Percentiles rank a stretch among this genome's conserved stretches.
These are phyloP conservation scores for Seira sanloemensis DNA, from an alignment of 2,888 invertebrate species.

Conservation along the genomic window DNA sequence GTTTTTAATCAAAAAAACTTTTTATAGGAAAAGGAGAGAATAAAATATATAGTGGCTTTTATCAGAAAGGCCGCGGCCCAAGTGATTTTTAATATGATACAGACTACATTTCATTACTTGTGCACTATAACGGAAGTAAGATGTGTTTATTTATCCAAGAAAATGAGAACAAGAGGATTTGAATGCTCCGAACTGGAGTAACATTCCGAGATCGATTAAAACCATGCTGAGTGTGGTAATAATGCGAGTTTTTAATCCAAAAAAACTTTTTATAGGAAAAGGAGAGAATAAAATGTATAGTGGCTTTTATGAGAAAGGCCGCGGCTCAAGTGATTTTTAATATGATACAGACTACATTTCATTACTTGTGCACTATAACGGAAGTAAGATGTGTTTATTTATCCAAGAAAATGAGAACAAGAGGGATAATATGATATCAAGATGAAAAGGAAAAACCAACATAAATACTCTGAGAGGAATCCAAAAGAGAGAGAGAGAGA, in stretches of 20 bases:
- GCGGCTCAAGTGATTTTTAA: neutral
- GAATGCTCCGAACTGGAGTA: too few relatives aligned
- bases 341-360: neutral
- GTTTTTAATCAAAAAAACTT: too few relatives aligned
- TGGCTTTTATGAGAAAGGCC: too few relatives aligned
- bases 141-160: neutral
- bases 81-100: neutral
- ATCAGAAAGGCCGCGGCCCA: too few relatives aligned
- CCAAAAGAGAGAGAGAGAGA: neutral
- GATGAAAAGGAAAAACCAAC: slow-evolving; percentile 3
- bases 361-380: neutral
- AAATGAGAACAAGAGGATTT: neutral
- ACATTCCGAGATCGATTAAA: too few relatives aligned
- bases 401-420: neutral
- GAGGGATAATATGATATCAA: slow-evolving; percentile 5
- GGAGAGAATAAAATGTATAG: too few relatives aligned
- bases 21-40: too few relatives aligned
- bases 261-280: too few relatives aligned
- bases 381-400: neutral
- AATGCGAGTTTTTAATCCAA: too few relatives aligned
- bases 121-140: neutral
- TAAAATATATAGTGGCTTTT: too few relatives aligned
- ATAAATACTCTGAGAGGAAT: neutral
- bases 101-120: neutral
- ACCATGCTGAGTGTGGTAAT: too few relatives aligned